Conservation (phyloP, 2,888 invertebrate species). For the Rhagonycha lutea region DNA sequence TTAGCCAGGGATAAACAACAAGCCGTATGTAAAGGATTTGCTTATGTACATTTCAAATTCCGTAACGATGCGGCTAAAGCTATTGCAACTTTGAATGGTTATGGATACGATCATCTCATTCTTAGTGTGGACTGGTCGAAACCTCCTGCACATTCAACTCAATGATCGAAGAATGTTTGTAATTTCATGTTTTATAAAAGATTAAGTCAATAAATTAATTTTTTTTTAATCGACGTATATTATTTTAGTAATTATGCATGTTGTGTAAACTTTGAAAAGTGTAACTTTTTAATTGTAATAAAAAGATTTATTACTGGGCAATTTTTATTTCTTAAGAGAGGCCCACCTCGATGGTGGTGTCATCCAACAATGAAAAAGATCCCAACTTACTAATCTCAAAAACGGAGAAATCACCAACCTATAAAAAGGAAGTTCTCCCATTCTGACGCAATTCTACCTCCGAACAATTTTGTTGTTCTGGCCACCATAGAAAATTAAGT, state of each 20-base stretch:
- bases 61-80: constrained; percentile 91
- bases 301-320: not conserved
- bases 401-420: no score
- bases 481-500: no score
- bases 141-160: constrained; percentile 53
- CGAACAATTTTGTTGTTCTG: no score
- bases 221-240: not conserved
- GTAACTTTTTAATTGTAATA: not conserved
- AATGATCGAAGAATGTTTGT: not conserved
- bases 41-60: constrained; percentile 95
- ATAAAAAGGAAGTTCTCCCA: no score
- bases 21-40: constrained; percentile 93
- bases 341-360: no score
- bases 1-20: constrained; percentile 92
- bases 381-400: no score
- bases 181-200: not conserved
- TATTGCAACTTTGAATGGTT: constrained; percentile 85
- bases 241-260: not conserved
- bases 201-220: not conserved
- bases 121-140: constrained; percentile 99
- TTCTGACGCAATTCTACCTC: no score
- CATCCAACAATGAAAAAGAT: no score
- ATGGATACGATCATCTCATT: constrained; percentile 97
- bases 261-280: not conserved
- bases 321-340: not conserved